Conservation (phyloP, 2,113 vertebrate species). For the Himantopus leucocephalus region DNA sequence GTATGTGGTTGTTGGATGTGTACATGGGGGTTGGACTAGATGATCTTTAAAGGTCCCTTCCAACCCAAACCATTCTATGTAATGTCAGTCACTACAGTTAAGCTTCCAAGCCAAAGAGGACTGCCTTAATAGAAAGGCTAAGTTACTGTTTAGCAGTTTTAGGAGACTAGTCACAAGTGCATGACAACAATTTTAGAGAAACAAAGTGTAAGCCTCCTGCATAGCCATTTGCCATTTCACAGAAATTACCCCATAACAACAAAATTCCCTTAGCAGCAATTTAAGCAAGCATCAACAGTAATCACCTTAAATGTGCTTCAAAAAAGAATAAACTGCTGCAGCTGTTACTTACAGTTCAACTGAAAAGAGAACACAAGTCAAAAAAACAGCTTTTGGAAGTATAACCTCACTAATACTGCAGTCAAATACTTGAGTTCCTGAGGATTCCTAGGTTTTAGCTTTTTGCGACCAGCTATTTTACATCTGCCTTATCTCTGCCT, state of each 20-base stretch:
- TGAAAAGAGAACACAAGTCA: background rate
- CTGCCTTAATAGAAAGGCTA: background rate
- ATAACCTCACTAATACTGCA: background rate
- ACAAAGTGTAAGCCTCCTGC: background rate
- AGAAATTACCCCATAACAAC: background rate
- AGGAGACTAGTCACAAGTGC: background rate
- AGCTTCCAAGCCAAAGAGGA: background rate
- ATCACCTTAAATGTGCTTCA: background rate
- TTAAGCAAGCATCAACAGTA: background rate
- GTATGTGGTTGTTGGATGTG: accelerated
- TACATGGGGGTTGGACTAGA: background rate
- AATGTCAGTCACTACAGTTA: background rate
- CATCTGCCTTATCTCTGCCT: background rate
- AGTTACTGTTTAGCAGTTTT: background rate
- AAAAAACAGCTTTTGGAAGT: background rate
- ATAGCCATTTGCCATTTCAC: background rate
- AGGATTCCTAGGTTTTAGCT: background rate
- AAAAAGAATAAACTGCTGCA: background rate
- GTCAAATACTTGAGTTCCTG: background rate
- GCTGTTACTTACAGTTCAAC: background rate
- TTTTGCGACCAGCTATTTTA: background rate
- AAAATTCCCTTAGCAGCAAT: background rate
- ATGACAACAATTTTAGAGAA: background rate
- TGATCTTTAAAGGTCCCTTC: background rate
- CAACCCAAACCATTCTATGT: background rate